Conservation (phyloP, 2,888 invertebrate species). For the Pterobdella sp. region DNA sequence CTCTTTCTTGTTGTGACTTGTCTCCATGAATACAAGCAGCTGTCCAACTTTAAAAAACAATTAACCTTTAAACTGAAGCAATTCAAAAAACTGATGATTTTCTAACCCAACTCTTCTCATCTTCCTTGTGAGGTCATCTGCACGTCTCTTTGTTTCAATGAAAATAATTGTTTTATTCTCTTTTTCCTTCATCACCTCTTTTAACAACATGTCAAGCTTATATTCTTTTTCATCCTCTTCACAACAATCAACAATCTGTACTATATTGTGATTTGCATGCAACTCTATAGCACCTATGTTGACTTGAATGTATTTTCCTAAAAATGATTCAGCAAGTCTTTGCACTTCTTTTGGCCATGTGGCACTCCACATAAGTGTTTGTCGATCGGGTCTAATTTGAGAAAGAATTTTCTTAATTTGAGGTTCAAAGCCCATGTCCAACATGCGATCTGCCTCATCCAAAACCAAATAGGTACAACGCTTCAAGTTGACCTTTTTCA, state of each 20-base stretch:
- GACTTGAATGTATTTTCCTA: slow-evolving; percentile 86
- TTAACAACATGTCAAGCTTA: slow-evolving; percentile 20
- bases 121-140: slow-evolving; percentile 74
- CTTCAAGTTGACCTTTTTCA: slow-evolving; percentile 46
- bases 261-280: slow-evolving; percentile 89
- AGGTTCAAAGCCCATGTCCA: slow-evolving; percentile 80
- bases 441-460: slow-evolving; percentile 90
- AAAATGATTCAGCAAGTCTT: slow-evolving; percentile 86
- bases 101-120: slow-evolving; percentile 73
- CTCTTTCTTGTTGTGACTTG: slow-evolving; percentile 50
- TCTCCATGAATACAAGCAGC: slow-evolving; percentile 77
- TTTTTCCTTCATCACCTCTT: slow-evolving; percentile 64
- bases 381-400: slow-evolving; percentile 65
- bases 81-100: not conserved
- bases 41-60: slow-evolving; percentile 50
- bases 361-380: slow-evolving; percentile 97
- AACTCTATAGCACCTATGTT: slow-evolving; percentile 90
- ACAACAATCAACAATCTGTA: slow-evolving; percentile 90
- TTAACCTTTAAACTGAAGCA: not conserved
- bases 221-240: slow-evolving; percentile 68
- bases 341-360: slow-evolving; percentile 99
- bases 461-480: slow-evolving; percentile 73
- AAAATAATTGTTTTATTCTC: slow-evolving; percentile 91
- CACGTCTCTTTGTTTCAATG: slow-evolving; percentile 93
- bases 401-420: slow-evolving; percentile 36